Percentiles rank a stretch among this genome's conserved stretches.
Conservation (phyloP, 2,888 invertebrate genomes). For the Yponomeuta cagnagella region DNA sequence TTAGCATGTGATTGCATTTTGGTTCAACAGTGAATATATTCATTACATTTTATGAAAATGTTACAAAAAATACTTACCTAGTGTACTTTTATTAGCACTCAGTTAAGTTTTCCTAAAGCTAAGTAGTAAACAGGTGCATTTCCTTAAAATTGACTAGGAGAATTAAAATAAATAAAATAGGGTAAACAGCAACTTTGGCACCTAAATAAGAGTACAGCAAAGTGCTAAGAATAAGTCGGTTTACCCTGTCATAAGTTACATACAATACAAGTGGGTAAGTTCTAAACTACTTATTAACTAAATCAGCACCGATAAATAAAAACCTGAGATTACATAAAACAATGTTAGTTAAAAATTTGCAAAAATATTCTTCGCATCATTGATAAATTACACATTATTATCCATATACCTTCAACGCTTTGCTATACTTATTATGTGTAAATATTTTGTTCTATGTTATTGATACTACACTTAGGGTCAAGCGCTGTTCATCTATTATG, state of each 20-base stretch:
- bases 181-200: background rate
- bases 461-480: too few species aligned
- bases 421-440: too few species aligned
- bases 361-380: background rate
- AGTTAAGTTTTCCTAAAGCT: too few species aligned
- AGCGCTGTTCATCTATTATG: too few species aligned
- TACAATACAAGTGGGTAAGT: background rate
- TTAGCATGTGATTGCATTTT: too few species aligned
- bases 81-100: too few species aligned
- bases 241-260: background rate
- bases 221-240: background rate
- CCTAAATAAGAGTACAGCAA: background rate
- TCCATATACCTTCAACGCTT: too few species aligned
- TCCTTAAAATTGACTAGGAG: slow-evolving; percentile 10
- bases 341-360: background rate
- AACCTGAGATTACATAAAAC: background rate
- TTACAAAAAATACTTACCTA: too few species aligned
- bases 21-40: too few species aligned
- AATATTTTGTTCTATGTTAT: too few species aligned
- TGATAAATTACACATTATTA: too few species aligned
- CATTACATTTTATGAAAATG: too few species aligned
- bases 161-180: background rate
- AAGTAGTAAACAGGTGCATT: background rate
- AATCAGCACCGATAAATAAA: background rate
- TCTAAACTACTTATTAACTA: background rate